phyloP scores from a whole-genome alignment of 2,113 vertebrate species.

The Saimiri boliviensis region DNA sequence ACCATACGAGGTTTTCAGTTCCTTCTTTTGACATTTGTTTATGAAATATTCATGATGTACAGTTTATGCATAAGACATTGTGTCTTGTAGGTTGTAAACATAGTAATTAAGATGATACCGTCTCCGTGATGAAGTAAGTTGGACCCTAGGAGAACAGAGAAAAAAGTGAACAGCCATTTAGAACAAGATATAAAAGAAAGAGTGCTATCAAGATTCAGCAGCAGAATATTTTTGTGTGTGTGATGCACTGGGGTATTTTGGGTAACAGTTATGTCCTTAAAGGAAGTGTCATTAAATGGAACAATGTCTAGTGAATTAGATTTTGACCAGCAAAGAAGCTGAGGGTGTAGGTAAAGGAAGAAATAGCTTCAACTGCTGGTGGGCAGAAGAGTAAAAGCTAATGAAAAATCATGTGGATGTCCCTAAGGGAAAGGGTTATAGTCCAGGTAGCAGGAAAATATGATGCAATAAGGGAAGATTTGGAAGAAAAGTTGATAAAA shows the following conservation, averaged over 20 bases:
- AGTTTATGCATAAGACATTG: background rate
- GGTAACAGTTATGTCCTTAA: background rate
- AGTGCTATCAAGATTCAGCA: background rate
- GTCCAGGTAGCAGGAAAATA: background rate
- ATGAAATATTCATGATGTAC: background rate
- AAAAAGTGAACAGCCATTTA: background rate
- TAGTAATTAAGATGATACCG: background rate
- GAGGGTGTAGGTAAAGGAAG: background rate
- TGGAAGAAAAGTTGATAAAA: background rate
- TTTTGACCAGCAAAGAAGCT: background rate
- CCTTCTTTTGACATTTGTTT: background rate
- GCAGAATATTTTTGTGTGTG: background rate
- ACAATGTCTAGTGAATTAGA: background rate
- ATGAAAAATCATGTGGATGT: background rate
- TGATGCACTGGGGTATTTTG: background rate
- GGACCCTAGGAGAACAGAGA: background rate
- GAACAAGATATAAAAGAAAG: background rate
- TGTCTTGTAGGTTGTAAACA: background rate
- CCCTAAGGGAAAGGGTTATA: background rate
- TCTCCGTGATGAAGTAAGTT: background rate
- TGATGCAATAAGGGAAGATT: background rate
- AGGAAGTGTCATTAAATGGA: background rate
- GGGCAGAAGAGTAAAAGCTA: background rate
- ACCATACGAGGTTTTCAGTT: background rate
- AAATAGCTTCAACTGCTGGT: background rate